Conservation (phyloP, 2,113 vertebrate genomes). For the Cinclus mexicanus region DNA sequence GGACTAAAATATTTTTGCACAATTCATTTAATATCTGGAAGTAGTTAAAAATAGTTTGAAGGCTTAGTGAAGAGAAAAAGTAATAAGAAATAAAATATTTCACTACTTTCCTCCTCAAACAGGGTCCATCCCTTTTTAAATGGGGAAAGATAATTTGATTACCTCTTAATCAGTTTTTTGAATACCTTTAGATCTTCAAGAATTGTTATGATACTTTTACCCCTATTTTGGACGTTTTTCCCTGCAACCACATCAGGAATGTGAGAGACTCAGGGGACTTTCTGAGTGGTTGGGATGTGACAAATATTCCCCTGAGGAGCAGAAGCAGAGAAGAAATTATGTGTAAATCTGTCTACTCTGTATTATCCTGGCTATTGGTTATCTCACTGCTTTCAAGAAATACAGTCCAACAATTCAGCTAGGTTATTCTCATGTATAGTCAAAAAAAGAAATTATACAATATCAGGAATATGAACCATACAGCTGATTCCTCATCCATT, state of each 20-base stretch:
- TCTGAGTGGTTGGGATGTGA: neutral
- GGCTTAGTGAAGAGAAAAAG: neutral
- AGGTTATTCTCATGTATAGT: neutral
- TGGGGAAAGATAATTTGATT: neutral
- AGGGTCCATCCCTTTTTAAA: neutral
- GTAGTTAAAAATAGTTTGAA: neutral
- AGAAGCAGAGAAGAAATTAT: neutral
- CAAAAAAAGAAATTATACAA: neutral
- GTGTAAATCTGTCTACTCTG: neutral
- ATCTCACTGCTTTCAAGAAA: neutral
- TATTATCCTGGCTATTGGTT: neutral
- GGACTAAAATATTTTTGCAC: neutral
- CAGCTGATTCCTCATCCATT: neutral
- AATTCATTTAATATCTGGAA: neutral
- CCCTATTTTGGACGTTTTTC: neutral
- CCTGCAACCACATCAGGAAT: neutral
- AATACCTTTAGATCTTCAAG: neutral
- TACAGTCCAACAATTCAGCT: neutral
- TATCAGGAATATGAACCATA: neutral
- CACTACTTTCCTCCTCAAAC: neutral
- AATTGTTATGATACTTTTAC: neutral
- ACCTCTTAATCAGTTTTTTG: neutral
- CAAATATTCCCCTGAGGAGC: neutral
- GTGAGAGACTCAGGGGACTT: neutral
- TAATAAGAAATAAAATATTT: neutral